These are phyloP conservation scores for Oryzaephilus surinamensis DNA, from an alignment of 1,140 invertebrate genomes.

Conservation along the genomic window DNA sequence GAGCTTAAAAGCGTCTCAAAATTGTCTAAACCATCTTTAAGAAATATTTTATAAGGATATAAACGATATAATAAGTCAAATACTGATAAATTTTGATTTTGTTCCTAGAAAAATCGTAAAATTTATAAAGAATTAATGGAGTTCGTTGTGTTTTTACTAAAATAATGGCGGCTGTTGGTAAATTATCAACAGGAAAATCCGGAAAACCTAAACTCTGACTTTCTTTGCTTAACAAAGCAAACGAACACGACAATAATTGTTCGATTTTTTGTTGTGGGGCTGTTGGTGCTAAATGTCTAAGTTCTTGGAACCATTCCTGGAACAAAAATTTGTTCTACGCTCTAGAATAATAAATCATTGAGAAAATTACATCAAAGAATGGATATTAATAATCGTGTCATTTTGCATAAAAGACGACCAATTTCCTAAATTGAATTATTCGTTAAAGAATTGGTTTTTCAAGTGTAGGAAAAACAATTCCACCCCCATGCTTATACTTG, in stretches of 20 bases:
- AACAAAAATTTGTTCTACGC: too few relatives aligned
- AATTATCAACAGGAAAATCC: slow-evolving; percentile 84
- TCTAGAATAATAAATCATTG: not conserved
- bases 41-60: slow-evolving; percentile 74
- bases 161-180: slow-evolving; percentile 55
- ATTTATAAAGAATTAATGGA: too few relatives aligned
- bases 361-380: too few relatives aligned
- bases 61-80: slow-evolving; percentile 59
- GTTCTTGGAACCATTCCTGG: slow-evolving; percentile 28
- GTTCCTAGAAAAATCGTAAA: too few relatives aligned
- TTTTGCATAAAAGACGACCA: too few relatives aligned
- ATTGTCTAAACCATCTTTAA: slow-evolving; percentile 53
- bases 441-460: too few relatives aligned
- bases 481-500: too few relatives aligned
- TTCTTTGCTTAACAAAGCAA: slow-evolving; percentile 63
- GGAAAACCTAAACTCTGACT: slow-evolving; percentile 60
- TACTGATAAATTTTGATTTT: slow-evolving; percentile 50
- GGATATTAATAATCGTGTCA: too few relatives aligned
- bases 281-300: slow-evolving; percentile 46
- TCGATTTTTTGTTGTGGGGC: slow-evolving; percentile 48
- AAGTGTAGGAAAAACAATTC: too few relatives aligned
- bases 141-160: too few relatives aligned
- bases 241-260: slow-evolving; percentile 62
- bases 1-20: slow-evolving; percentile 19
- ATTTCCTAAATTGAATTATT: too few relatives aligned